Evolutionary conservation across 2,797 vertebrate species (phyloP), one percentile per base, ranked within the genome.

Genomic region (Pelochelys cantorii): DNA sequence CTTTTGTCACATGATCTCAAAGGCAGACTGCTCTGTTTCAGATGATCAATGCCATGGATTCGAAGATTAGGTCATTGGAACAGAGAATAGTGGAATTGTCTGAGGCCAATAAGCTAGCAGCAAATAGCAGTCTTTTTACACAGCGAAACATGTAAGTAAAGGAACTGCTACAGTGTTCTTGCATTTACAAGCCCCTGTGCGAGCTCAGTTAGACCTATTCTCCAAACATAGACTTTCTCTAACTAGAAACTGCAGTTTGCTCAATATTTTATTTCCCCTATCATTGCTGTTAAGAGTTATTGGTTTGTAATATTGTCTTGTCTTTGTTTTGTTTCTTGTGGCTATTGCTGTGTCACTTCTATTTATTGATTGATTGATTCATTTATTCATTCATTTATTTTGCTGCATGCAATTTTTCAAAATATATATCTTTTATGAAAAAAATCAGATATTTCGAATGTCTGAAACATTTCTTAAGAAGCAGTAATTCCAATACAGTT

Each of bases 1-100:
- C 25, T 80, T 56, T n/a, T 10, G 5, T 55, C 31, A 48, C 56
- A 42, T 48, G 10, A 29, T 90, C 91, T 95, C 85, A 86, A 94
- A 95, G 82, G 84, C 75, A 83, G n/a, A 5, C 71, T 90, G 42
- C 90, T 97, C 79, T 97, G 42, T 97, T 98, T 95, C 93, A 99
- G 99, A 99, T 99, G 97, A 99, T 99, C 98, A 99, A 99, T 96
- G 99, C 99, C 55, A 99, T 99, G 99, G 99, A 99, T 97, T 99
- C 99, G 3, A 99, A 99, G 98, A 99, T 99, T 98, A 99, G 99
- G 97, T 99, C 99, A 94, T 97, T 99, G 98, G 99, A 99, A 97
- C 99, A 99, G 97, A 99, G 99, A 92, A 99, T 99, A 78, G 98
- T 98, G 85, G 99, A 99, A 96, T 96, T 99, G 94, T 99, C 99